Evolutionary conservation across 2,113 vertebrate species (phyloP), one percentile per base, ranked within the genome.

Genomic region (Chlamydotis undulata): DNA sequence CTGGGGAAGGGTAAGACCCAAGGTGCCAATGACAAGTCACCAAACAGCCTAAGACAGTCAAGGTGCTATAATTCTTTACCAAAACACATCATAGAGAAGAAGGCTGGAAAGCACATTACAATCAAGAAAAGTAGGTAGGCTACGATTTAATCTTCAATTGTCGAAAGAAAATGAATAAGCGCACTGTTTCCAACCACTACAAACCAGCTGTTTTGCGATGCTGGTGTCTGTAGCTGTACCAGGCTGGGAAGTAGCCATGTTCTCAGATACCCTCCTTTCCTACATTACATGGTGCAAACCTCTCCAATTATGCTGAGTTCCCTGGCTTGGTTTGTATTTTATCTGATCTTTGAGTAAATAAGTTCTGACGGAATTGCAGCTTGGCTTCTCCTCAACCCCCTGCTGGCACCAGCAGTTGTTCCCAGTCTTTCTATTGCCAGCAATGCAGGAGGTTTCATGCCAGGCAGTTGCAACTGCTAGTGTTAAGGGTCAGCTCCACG

Each of bases 401-500:
- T 68, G 67, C 55, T 93, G 83, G 83, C 80, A 84, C 59, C 67
- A 85, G 63, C 74, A 67, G 61, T 74, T 70, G 71, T 89, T 79
- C 78, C 50, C 68, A 59, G 35, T 88, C 80, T 86, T 60, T 65
- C 82, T 65, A 13, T 25, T 92, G 71, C 71, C 63, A 83, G 59
- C 70, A 89, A 28, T 4, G 82, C 3, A 28, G 52, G 57, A 90
- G 52, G 69, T 87, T 94, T 95, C 76, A 56, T 85, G 74, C 77
- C 93, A 94, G 73, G 89, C 90, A 94, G 22, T 16, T 87, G 75
- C 37, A 50, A 83, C 68, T 87, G 73, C 28, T 49, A 21, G 47
- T 87, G 80, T 95, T 85, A 87, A 61, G 83, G 87, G 94, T 95
- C 94, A 95, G 56, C 50, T 82, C 84, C 57, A 35, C 2, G 17